Evolutionary conservation across 2,797 vertebrate species (phyloP).

Genomic region (Acipenser ruthenus): DNA sequence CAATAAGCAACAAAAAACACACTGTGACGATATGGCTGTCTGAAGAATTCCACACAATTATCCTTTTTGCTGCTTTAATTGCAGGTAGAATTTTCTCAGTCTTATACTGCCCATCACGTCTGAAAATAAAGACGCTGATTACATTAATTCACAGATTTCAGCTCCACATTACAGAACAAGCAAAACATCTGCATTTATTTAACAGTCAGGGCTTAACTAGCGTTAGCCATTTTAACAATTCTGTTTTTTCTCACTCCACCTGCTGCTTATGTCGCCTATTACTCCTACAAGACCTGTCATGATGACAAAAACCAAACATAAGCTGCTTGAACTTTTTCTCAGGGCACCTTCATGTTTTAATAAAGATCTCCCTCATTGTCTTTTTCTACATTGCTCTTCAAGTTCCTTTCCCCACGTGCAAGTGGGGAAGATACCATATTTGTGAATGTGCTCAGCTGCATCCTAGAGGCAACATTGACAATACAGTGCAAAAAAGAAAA

Average conservation of each 20-base stretch:
- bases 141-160: not conserved
- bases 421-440: too few species aligned
- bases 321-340: too few species aligned
- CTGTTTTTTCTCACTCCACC: conserved; percentile 5
- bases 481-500: too few species aligned
- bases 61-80: conserved; percentile 35
- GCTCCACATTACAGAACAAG: not conserved
- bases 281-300: not conserved
- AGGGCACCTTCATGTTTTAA: too few species aligned
- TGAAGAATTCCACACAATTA: conserved; percentile 30
- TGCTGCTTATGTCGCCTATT: not conserved
- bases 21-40: conserved; percentile 12
- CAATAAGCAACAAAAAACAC: too few species aligned
- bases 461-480: too few species aligned
- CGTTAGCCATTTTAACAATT: not conserved
- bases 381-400: too few species aligned
- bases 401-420: too few species aligned
- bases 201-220: not conserved
- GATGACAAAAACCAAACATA: too few species aligned
- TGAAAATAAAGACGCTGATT: conserved; percentile 25
- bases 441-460: too few species aligned
- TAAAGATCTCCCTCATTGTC: too few species aligned
- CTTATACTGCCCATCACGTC: conserved; percentile 25
- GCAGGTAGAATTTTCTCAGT: conserved; percentile 27
- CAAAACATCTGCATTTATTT: conserved; percentile 12